phyloP scores from a whole-genome alignment of 2,888 invertebrate genomes.

The Mythimna albipuncta region DNA sequence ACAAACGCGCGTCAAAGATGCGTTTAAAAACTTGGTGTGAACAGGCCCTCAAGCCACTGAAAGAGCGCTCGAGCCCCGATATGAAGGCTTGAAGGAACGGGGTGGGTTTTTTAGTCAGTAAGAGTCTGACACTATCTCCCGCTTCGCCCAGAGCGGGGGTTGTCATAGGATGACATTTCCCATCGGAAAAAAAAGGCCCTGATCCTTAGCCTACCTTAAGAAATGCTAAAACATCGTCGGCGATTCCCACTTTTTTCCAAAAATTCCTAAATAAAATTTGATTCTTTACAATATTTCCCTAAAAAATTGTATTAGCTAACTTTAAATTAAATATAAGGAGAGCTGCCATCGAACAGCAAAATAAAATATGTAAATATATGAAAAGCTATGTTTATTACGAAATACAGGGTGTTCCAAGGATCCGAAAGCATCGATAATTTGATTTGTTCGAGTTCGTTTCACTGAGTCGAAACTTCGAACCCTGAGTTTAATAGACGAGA shows the following conservation, averaged over 20 bases:
- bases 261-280: not conserved
- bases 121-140: no score
- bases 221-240: not conserved
- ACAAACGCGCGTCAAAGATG: no score
- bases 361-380: conserved; percentile 27
- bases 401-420: conserved; percentile 47
- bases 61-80: no score
- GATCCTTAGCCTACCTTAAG: not conserved
- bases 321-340: conserved; percentile 15
- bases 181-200: no score
- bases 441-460: conserved; percentile 74
- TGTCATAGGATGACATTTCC: no score
- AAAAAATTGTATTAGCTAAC: conserved; percentile 3
- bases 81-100: no score
- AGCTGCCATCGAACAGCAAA: conserved; percentile 17
- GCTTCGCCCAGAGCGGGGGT: no score
- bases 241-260: not conserved
- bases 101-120: no score
- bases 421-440: conserved; percentile 72
- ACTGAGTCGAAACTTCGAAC: conserved; percentile 66
- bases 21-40: no score
- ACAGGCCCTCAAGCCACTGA: no score
- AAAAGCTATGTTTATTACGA: conserved; percentile 15
- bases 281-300: not conserved
- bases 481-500: conserved; percentile 75